Conservation (phyloP, 2,888 invertebrate genomes). For the Lepidocyrtinus sp. region DNA sequence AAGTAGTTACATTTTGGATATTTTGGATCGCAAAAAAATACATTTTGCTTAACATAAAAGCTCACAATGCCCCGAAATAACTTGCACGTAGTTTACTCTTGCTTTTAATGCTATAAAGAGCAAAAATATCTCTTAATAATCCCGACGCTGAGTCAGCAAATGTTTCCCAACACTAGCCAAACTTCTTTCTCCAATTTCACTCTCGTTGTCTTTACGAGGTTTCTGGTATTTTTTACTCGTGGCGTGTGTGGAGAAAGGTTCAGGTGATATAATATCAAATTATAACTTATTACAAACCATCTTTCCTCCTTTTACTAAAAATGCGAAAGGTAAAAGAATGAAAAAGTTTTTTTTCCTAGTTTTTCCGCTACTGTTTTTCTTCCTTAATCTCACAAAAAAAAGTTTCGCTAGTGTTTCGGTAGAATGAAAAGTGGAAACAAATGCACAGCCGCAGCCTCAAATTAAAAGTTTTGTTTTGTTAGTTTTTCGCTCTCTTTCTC, state of each 20-base stretch:
- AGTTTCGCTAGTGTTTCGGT: conserved; percentile 30
- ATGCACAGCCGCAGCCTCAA: conserved; percentile 13
- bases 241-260: background rate
- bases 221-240: conserved; percentile 14
- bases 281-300: conserved; percentile 23
- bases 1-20: background rate
- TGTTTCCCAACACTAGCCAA: conserved; percentile 17
- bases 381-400: conserved; percentile 37
- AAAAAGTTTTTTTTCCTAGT: conserved; percentile 18
- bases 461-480: conserved; percentile 13
- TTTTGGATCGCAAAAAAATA: background rate
- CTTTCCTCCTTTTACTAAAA: too few species aligned
- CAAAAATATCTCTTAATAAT: conserved; percentile 21
- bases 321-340: conserved; percentile 1
- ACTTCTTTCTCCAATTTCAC: conserved; percentile 16
- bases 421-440: conserved; percentile 17
- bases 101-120: too few species aligned
- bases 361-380: conserved; percentile 11
- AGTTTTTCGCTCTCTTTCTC: background rate
- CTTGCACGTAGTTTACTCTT: too few species aligned
- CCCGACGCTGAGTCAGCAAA: conserved; percentile 38
- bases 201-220: conserved; percentile 1
- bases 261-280: conserved; percentile 46
- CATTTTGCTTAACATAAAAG: background rate
- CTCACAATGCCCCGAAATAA: background rate